Evolutionary conservation across 2,113 vertebrate species (phyloP), one percentile per base, ranked within the genome.

Genomic region (Thymallus thymallus): DNA sequence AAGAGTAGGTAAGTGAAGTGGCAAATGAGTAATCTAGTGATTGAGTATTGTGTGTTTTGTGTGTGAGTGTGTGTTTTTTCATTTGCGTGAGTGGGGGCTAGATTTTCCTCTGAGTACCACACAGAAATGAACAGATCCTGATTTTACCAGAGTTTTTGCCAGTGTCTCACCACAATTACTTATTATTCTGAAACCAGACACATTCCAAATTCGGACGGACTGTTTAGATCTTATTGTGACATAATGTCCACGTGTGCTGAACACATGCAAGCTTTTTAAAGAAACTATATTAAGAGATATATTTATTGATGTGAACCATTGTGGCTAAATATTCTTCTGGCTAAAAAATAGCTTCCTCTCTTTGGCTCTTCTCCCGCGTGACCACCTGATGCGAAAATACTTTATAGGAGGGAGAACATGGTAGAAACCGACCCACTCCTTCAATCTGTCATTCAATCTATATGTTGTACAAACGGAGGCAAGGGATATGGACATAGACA

Each of bases 61-160:
- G 20, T 46, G 68, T 65, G 74, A 71, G 30, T 70, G 74, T 46
- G 66, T 24, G 64, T 62, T 32, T 61, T 65, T 58, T 61, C 26
- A 61, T 68, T 16, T 2, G 51, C 5, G 14, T 74, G 66, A 46
- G 74, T 4, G 12, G 69, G 80, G 76, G 76, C 64, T 61, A 74
- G 76, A 73, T 85, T 85, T 77, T 1, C 63, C 68, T 68, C 22
- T 79, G 69, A 48, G 76, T 75, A 71, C 62, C 1, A 71, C 71
- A 76, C 70, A 82, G 67, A 30, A 14, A 69, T 41, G 75, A 78
- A 80, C 63, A 32, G 35, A 45, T 80, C 26, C 64, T 74, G 72
- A 68, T 66, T 76, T 75, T 71, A 68, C 60, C 73, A 79, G 69
- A 72, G 3, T 63, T 76, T 29, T 64, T 77, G 71, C 48, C 65